These are phyloP conservation scores for Plebejus anna DNA, from an alignment of 2,888 invertebrate species.

Conservation along the genomic window DNA sequence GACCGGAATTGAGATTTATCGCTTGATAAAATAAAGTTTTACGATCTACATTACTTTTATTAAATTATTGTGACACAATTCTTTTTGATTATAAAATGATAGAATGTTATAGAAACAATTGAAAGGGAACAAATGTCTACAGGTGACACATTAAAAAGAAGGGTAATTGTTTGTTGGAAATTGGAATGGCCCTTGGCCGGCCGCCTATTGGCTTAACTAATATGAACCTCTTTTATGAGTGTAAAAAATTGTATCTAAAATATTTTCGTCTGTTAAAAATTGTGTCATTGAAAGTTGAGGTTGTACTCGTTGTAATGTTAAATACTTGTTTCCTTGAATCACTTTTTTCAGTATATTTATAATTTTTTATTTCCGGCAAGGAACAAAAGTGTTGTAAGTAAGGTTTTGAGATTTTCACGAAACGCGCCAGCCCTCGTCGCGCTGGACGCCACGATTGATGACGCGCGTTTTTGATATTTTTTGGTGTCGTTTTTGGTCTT, in stretches of 20 bases:
- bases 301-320: no score
- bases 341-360: neutral
- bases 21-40: conserved; percentile 31
- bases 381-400: neutral
- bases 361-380: neutral
- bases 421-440: conserved; percentile 66
- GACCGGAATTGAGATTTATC: conserved; percentile 35
- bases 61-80: conserved; percentile 30
- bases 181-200: neutral
- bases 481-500: conserved; percentile 62
- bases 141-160: neutral
- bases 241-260: neutral
- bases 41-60: conserved; percentile 2
- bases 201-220: no score
- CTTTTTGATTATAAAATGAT: conserved; percentile 15
- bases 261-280: neutral
- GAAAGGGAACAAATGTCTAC: neutral
- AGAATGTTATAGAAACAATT: neutral
- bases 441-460: conserved; percentile 69
- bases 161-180: neutral
- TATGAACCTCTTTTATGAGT: no score
- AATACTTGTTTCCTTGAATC: neutral
- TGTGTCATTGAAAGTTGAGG: no score
- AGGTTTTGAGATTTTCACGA: conserved; percentile 9
- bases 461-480: conserved; percentile 74